phyloP scores from a whole-genome alignment of 1,140 invertebrate species.

The Aplysia californica region DNA sequence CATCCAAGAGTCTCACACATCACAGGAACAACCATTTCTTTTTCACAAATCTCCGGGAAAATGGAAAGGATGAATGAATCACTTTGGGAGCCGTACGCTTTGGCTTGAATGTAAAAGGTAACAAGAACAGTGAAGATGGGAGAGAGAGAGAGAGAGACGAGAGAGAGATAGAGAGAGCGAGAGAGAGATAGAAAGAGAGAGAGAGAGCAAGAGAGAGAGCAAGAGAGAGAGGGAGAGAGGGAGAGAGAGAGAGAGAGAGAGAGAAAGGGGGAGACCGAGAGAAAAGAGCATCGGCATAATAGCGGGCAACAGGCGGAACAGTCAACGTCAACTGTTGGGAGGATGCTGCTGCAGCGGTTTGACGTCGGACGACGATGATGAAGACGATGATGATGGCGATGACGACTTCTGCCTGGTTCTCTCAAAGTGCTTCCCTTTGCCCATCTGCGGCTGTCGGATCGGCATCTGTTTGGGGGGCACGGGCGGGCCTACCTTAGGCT shows the following conservation, averaged over 20 bases:
- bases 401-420: slow-evolving; percentile 4
- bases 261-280: slow-evolving; percentile 10
- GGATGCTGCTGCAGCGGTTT: no score
- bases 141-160: slow-evolving; percentile 25
- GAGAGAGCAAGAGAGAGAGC: slow-evolving; percentile 17
- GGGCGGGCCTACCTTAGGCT: slow-evolving; percentile 4
- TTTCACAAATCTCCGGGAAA: no score
- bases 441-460: slow-evolving; percentile 27
- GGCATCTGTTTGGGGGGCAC: not conserved
- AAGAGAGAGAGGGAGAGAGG: slow-evolving; percentile 12
- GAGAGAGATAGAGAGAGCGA: not conserved
- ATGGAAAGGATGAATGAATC: no score
- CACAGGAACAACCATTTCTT: no score
- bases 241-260: not conserved
- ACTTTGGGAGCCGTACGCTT: no score
- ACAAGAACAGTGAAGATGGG: no score
- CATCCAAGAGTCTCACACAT: no score
- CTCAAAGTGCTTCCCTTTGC: slow-evolving; percentile 24
- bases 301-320: not conserved
- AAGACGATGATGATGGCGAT: slow-evolving; percentile 10
- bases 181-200: slow-evolving; percentile 11
- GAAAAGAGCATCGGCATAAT: not conserved
- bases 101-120: no score
- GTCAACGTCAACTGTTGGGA: no score
- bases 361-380: slow-evolving; percentile 5